Base-by-base conservation (phyloP, 2,113 vertebrate species). In the Oncorhynchus masou region DNA sequence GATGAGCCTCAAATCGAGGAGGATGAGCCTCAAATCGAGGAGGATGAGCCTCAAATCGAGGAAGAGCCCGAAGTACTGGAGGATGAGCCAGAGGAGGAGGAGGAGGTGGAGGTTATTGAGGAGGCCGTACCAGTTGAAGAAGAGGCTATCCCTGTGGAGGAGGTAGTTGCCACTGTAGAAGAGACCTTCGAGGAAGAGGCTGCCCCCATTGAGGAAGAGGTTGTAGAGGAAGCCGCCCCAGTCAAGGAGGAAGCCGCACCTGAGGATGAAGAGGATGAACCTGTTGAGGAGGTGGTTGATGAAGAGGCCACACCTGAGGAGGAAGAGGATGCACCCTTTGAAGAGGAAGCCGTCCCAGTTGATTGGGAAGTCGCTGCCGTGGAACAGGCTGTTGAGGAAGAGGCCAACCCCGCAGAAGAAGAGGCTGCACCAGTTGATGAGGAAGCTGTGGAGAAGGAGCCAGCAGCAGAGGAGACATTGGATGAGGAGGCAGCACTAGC, bases 31-130 rank as follows among this genome's bases (percentile, higher is more conserved):
- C n/a, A 24, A 13, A 12, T 68, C 1, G 87, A 90, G 75, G 86
- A 84, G 75, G 78, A 85, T 85, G 51, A 69, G 91, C 87, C 88
- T 20, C 89, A 90, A 77, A 79, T 88, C 24, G 87, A 90, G 74
- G 86, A 84, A 76, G 87, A 90, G 77, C 20, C 65, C 20, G 64
- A 31, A 15, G 72, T 15, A 68, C 69, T 22, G 19, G 83, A 82
- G 15, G 90, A 89, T 11, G 75, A 57, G 45, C 49, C 22, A 45
- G 39, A 45, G 39, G 34, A 5, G 5, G 34, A 74, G 66, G 79
- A 84, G 71, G 51, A 12, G 15, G 39, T 12, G 39, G 39, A 45
- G 2, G 62, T 2, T 12, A 31, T 49, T 22, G 54, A 15, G 11
- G 45, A 76, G 64, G 74, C 22, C 22, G 62, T 39, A 20, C 20